Conservation (phyloP, 2,888 invertebrate species). For the Margaritifera margaritifera region DNA sequence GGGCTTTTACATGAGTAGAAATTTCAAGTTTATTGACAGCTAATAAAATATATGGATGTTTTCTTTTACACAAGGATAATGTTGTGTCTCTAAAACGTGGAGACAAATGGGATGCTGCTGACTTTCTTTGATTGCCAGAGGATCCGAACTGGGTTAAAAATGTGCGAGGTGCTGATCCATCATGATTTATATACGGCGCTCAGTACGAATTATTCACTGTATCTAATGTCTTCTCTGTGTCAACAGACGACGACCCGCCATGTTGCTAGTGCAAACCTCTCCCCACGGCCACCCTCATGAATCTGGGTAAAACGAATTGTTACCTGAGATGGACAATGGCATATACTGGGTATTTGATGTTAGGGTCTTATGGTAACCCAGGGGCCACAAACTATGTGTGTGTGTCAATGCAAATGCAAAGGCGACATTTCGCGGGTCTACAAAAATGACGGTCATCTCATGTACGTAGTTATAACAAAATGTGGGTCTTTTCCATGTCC, state of each 20-base stretch:
- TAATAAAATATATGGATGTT: no score
- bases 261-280: conserved; percentile 20
- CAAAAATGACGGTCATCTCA: conserved; percentile 27
- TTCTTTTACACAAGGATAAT: conserved; percentile 11
- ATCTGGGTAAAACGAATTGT: conserved; percentile 26
- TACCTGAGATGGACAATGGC: conserved; percentile 39
- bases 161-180: background rate
- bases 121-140: conserved; percentile 19
- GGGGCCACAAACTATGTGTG: conserved; percentile 18
- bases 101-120: conserved; percentile 14
- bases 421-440: conserved; percentile 10
- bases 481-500: conserved; percentile 50
- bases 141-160: conserved; percentile 22
- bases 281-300: conserved; percentile 2
- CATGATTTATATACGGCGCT: conserved; percentile 16
- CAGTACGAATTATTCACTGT: conserved; percentile 11
- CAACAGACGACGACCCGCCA: conserved; percentile 14
- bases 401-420: conserved; percentile 41
- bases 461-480: conserved; percentile 31
- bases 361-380: conserved; percentile 14
- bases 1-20: no score
- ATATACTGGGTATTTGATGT: conserved; percentile 40
- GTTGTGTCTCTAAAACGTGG: conserved; percentile 14
- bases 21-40: no score
- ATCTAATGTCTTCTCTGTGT: background rate